Conservation (phyloP, 2,113 vertebrate species). For the Antigone vipio region DNA sequence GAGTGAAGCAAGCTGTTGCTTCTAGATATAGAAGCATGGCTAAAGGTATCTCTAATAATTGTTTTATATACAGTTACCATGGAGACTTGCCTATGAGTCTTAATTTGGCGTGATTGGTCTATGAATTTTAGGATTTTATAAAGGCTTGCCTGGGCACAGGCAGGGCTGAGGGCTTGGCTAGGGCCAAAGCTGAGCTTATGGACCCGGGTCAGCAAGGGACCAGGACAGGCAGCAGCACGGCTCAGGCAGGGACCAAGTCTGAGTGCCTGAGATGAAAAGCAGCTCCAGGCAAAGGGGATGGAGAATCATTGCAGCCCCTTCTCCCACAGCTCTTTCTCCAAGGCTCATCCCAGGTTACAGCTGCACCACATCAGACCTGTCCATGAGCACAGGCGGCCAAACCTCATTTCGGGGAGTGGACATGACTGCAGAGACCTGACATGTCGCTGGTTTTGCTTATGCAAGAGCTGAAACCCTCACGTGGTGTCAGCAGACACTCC, state of each 20-base stretch:
- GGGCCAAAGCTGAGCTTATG: background rate
- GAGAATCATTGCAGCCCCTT: background rate
- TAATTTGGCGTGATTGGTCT: background rate
- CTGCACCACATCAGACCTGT: background rate
- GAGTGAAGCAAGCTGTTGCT: constrained; percentile 5
- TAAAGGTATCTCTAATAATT: background rate
- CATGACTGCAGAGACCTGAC: background rate
- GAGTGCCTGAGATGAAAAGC: background rate
- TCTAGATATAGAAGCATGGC: background rate
- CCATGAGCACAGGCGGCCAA: background rate
- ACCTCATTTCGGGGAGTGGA: accelerated
- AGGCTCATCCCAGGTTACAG: background rate
- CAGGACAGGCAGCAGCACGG: accelerated
- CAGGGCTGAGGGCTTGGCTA: background rate
- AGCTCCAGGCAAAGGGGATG: accelerated
- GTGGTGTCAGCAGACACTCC: background rate
- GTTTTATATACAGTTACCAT: background rate
- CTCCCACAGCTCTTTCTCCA: background rate
- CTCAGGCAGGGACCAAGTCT: background rate
- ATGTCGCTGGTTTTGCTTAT: background rate
- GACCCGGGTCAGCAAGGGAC: accelerated
- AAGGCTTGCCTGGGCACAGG: background rate
- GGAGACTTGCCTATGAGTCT: background rate
- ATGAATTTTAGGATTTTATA: background rate
- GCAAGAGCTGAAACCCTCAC: background rate